Evolutionary conservation across 2,113 vertebrate species (phyloP).

Genomic region (Dasypus novemcinctus): DNA sequence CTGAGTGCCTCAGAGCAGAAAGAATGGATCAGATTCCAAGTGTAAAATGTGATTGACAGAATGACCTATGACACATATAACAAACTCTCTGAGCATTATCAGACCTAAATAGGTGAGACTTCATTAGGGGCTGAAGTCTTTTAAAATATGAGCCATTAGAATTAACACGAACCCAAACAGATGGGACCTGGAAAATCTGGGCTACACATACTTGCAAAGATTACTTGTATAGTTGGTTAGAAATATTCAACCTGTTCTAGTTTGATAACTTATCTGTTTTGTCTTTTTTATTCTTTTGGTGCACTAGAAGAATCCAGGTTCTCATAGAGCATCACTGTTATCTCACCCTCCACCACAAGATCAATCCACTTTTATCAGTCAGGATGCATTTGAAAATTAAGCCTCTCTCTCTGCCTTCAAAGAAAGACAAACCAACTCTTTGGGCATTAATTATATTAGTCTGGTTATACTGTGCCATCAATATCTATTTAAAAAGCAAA

Average conservation of each 20-base stretch:
- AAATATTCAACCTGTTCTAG: not conserved
- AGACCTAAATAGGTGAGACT: not conserved
- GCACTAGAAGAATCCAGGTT: not conserved
- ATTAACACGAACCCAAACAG: not conserved
- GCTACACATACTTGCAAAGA: not conserved
- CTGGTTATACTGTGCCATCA: not conserved
- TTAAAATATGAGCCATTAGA: not conserved
- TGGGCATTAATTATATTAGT: not conserved
- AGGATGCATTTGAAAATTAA: constrained; percentile 22
- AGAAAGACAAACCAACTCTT: not conserved
- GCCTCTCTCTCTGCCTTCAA: not conserved
- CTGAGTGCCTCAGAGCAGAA: not conserved
- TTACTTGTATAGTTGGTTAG: not conserved
- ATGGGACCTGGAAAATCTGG: not conserved
- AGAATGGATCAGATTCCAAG: not conserved
- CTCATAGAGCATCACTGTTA: not conserved
- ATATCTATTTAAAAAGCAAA: not conserved
- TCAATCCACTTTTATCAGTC: not conserved
- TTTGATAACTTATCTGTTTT: not conserved
- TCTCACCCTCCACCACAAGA: not conserved
- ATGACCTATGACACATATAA: not conserved
- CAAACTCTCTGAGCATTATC: not conserved
- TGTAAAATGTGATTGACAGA: not conserved
- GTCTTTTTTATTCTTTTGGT: not conserved
- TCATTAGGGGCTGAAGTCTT: not conserved